These are phyloP conservation scores for Vulpes vulpes DNA, from an alignment of 2,113 vertebrate genomes.

Conservation along the genomic window DNA sequence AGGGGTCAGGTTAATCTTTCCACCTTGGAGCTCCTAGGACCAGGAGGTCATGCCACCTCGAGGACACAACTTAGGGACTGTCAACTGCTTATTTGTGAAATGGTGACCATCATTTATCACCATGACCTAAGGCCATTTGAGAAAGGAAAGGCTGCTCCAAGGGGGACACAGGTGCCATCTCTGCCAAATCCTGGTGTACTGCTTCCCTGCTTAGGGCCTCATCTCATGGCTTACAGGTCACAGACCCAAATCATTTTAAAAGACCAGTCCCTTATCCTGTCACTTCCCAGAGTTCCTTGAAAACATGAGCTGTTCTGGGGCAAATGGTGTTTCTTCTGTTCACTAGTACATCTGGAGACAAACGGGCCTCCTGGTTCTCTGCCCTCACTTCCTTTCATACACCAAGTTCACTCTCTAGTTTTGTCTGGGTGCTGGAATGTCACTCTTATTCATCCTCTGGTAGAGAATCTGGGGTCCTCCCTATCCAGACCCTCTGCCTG, in stretches of 20 bases:
- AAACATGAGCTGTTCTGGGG: background rate
- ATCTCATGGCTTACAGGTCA: background rate
- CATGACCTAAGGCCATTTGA: too few species aligned
- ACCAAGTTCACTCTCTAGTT: background rate
- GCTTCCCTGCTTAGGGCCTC: background rate
- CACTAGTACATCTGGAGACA: background rate
- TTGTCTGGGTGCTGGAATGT: background rate
- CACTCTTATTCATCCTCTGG: background rate
- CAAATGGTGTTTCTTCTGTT: background rate
- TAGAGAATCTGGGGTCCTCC: background rate
- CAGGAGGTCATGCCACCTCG: background rate
- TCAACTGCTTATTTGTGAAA: background rate
- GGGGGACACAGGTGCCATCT: background rate
- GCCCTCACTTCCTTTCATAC: too few species aligned
- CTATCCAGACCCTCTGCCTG: background rate
- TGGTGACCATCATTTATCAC: rapidly evolving
- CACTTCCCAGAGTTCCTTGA: background rate
- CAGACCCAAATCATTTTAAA: background rate
- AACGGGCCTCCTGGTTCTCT: background rate
- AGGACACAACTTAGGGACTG: too few species aligned
- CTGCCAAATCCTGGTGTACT: rapidly evolving
- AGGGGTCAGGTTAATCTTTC: background rate
- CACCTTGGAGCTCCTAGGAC: background rate
- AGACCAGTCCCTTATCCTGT: background rate
- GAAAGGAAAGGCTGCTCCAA: background rate